Evolutionary conservation across 2,888 invertebrate species (phyloP), one percentile per base, ranked within the genome.

Genomic region (Idaea aversata): DNA sequence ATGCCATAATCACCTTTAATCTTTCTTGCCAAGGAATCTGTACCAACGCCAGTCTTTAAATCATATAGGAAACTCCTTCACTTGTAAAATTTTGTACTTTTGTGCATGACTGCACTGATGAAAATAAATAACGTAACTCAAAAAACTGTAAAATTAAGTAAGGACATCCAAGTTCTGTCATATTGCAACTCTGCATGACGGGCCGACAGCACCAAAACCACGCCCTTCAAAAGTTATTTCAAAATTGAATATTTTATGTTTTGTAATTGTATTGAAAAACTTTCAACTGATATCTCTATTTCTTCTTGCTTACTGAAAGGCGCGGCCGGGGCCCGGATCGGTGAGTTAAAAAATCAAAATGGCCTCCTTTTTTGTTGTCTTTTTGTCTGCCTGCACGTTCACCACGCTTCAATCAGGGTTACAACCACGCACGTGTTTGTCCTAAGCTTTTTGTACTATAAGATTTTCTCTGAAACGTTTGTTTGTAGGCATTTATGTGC

Each of bases 271-370:
- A 47, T 47, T 47, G 7, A 10, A 47, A 47, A 47, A 47, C 47
- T 47, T 47, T 47, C 69, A 73, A 88, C 80, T 80, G 75, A 82
- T 73, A 72, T 65, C 77, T 84, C 84, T 82, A 73, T 79, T 81
- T 82, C 80, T 85, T 77, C 81, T 47, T 79, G 88, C 88, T 85
- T 81, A 77, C 83, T 75, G 76, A 81, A 91, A 94, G 94, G 94
- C 91, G 95, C 95, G 77, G 95, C 95, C 76, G 95, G 95, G 76
- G 95, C 95, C 70, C 86, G 95, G 80, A 95, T 95, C 76, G 95
- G 95, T 95, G 93, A 95, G 95, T 94, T 80, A 68, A 67, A 69
- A 72, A 25, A 73, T 68, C 70, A 82, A 81, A 77, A 81, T 80
- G 78, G 82, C 83, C 77, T 82, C 80, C 85, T 82, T 81, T 73